A percentile compares a stretch with the other conserved stretches of the same genome.
Conservation (phyloP, 2,797 vertebrate species). For the Kryptopterus vitreolus region DNA sequence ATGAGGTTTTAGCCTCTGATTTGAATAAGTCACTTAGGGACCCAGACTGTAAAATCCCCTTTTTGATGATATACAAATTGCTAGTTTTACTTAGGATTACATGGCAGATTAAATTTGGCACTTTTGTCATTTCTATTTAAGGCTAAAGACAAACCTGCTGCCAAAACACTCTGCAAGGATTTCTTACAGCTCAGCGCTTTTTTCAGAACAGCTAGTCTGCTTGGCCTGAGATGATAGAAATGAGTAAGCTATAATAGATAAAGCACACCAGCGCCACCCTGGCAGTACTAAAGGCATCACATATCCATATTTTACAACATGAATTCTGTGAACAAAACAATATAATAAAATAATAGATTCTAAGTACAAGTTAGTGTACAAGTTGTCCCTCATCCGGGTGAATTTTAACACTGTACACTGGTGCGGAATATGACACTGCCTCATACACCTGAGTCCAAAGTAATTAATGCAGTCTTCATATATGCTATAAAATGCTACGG, state of each 20-base stretch:
- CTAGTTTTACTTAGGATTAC: slow-evolving; percentile 40
- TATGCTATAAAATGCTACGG: background rate
- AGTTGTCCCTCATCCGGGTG: slow-evolving; percentile 36
- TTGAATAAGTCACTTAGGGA: slow-evolving; percentile 41
- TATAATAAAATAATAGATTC: background rate
- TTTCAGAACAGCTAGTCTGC: background rate
- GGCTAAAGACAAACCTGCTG: slow-evolving; percentile 56
- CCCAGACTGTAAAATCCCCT: slow-evolving; percentile 31
- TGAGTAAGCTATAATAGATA: slow-evolving; percentile 13
- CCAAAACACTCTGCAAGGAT: slow-evolving; percentile 25
- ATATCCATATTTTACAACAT: slow-evolving; percentile 13
- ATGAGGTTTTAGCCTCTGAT: slow-evolving; percentile 40
- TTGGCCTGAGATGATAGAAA: slow-evolving; percentile 15
- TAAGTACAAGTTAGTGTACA: slow-evolving; percentile 63
- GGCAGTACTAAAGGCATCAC: slow-evolving; percentile 6
- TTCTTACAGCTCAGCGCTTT: slow-evolving; percentile 18
- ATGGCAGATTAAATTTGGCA: slow-evolving; percentile 68
- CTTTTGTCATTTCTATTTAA: slow-evolving; percentile 69
- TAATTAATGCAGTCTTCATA: slow-evolving; percentile 22
- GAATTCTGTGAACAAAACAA: background rate
- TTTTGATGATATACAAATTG: slow-evolving; percentile 43
- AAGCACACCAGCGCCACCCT: background rate
- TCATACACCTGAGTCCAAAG: background rate
- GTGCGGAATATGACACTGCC: slow-evolving; percentile 15
- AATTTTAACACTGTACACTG: background rate